These are phyloP conservation scores for Tursiops truncatus DNA, from an alignment of 2,113 vertebrate genomes.

Conservation along the genomic window DNA sequence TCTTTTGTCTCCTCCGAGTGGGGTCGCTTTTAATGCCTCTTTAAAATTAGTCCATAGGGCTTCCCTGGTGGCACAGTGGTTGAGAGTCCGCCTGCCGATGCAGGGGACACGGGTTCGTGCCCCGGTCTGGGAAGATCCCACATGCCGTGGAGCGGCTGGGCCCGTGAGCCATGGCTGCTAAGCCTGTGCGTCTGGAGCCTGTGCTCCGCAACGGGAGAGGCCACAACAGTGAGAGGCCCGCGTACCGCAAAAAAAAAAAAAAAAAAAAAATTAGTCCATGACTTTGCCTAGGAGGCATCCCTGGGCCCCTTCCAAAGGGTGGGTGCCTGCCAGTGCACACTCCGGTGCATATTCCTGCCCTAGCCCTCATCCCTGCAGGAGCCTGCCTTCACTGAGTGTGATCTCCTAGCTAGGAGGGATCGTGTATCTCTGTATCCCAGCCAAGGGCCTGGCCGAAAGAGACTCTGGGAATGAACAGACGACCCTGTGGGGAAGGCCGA, in stretches of 20 bases:
- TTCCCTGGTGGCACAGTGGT: too few relatives aligned
- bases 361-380: not conserved
- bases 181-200: too few relatives aligned
- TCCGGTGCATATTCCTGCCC: not conserved
- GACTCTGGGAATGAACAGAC: not conserved
- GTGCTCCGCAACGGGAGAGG: too few relatives aligned
- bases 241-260: too few relatives aligned
- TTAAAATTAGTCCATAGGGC: not conserved
- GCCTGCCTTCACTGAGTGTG: not conserved
- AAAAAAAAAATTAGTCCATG: not conserved
- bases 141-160: too few relatives aligned
- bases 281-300: not conserved
- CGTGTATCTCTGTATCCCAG: not conserved
- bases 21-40: not conserved
- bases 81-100: too few relatives aligned
- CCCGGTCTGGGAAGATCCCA: too few relatives aligned
- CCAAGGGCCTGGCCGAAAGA: not conserved
- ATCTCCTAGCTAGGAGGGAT: not conserved
- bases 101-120: too few relatives aligned
- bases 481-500: not conserved
- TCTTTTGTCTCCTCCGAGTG: not conserved
- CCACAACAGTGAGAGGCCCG: too few relatives aligned
- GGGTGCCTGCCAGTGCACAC: not conserved
- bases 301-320: not conserved
- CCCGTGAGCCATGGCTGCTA: too few relatives aligned